Evolutionary conservation across 2,113 vertebrate genomes (phyloP).

Genomic region (Pipa parva): DNA sequence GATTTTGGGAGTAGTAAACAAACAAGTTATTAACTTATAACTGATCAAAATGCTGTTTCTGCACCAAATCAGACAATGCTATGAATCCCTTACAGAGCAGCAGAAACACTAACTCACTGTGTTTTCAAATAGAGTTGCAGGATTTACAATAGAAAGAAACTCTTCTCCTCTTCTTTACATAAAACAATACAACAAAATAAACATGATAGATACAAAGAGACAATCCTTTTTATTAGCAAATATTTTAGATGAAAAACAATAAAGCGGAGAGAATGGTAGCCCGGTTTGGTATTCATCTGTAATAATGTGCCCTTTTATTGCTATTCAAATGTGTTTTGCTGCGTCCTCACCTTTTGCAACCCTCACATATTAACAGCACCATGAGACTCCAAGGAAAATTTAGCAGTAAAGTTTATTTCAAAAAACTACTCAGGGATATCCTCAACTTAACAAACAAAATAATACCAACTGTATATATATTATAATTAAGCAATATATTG

Average conservation of each 20-base stretch:
- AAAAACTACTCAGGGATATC: not conserved
- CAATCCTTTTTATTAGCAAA: slow-evolving; percentile 37
- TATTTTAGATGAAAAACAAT: slow-evolving; percentile 37
- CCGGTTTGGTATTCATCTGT: slow-evolving; percentile 30
- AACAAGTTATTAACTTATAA: too few species aligned
- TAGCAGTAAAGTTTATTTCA: slow-evolving; percentile 2
- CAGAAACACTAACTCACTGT: slow-evolving; percentile 7
- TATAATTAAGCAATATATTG: slow-evolving; percentile 13
- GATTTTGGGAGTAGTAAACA: too few species aligned
- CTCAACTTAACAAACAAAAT: not conserved
- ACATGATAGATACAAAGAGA: slow-evolving; percentile 40
- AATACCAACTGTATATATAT: not conserved
- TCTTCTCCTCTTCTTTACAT: slow-evolving; percentile 11
- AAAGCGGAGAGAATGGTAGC: slow-evolving; percentile 16
- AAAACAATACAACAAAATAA: slow-evolving; percentile 40
- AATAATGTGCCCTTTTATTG: slow-evolving; percentile 31
- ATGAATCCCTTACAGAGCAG: not conserved
- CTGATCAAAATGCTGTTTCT: too few species aligned
- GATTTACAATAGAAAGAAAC: slow-evolving; percentile 33
- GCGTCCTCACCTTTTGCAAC: slow-evolving; percentile 18
- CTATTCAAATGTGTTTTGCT: slow-evolving; percentile 5
- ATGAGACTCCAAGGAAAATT: not conserved
- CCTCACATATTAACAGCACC: not conserved
- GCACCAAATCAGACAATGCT: not conserved
- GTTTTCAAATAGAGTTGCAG: slow-evolving; percentile 17